A percentile compares a stretch with the other conserved stretches of the same genome.
Evolutionary conservation across 1,140 invertebrate genomes (phyloP).

Genomic region (Diprion similis): DNA sequence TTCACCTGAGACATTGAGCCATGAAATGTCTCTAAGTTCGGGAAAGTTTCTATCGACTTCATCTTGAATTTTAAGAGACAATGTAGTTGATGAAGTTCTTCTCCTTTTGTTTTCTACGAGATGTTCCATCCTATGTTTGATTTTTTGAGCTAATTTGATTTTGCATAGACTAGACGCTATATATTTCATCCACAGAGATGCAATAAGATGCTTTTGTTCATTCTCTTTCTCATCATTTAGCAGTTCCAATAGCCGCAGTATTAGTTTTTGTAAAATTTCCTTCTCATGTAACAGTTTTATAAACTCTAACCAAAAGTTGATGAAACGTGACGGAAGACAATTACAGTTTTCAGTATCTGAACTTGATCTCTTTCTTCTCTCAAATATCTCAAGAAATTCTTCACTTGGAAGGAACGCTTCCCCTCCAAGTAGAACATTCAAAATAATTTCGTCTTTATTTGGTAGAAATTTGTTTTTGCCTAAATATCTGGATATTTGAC

Average conservation of each 20-base stretch:
- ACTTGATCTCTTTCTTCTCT: constrained; percentile 8
- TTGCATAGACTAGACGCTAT: constrained; percentile 60
- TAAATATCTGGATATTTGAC: constrained; percentile 44
- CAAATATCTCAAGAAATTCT: constrained; percentile 46
- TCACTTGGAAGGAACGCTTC: constrained; percentile 47
- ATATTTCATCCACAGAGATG: constrained; percentile 64
- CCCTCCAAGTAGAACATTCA: constrained; percentile 40
- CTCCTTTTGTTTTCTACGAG: constrained; percentile 28
- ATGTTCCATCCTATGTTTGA: constrained; percentile 45
- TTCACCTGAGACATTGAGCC: constrained; percentile 35
- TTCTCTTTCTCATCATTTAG: constrained; percentile 49
- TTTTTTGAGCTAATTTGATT: constrained; percentile 47
- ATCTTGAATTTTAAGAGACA: constrained; percentile 35
- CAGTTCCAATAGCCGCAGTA: constrained; percentile 59
- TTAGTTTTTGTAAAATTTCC: constrained; percentile 59
- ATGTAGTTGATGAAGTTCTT: constrained; percentile 28
- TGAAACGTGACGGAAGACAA: constrained; percentile 40
- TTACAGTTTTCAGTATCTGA: constrained; percentile 18
- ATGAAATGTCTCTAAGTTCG: constrained; percentile 35
- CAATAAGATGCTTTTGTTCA: constrained; percentile 51
- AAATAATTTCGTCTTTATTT: constrained; percentile 36
- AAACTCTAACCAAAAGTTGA: constrained; percentile 62
- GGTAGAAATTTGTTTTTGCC: constrained; percentile 33
- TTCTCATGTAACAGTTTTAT: constrained; percentile 61
- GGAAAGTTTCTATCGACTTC: constrained; percentile 36